Base-by-base conservation (phyloP, 2,113 vertebrate species). In the Paraplagusia blochii region DNA sequence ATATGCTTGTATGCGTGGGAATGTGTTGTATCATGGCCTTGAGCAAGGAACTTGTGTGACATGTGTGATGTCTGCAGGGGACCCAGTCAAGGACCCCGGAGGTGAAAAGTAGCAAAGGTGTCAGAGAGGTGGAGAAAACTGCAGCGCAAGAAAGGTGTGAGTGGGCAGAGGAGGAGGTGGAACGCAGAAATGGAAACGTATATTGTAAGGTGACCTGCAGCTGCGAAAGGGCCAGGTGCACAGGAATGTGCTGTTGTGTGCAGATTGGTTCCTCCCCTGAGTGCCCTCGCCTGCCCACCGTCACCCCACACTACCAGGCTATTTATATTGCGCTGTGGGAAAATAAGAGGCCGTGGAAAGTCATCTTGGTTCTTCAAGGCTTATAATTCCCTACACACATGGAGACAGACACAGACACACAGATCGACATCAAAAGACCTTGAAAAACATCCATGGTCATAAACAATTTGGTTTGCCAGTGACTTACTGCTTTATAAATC, bases 281-380 rank as follows among this genome's bases (percentile, higher is more conserved):
- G 72, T 48, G 48, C 70, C 80, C 80, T 73, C 58, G 77, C 66
- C 72, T 82, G 77, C 82, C 72, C 72, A 66, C 81, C 48, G 54
- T 84, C 79, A 78, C 80, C 83, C 74, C 79, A 81, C 82, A 81
- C 79, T 72, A 66, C 62, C 60, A 43, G 72, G 66, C 89, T 90
- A 91, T 90, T 90, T 90, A 90, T 91, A 91, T 62, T 77, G 42
- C 59, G 35, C 77, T 88, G 88, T 90, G 89, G 88, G 90, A 89
- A 90, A 90, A 85, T 67, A 69, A 66, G 34, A 14, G 57, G 69
- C 72, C 49, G 11, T 15, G 62, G 74, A 42, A 66, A 69, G 74
- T 76, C 77, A 77, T 72, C 57, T 60, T 56, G 63, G 40, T 75
- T 70, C 66, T 73, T 73, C 64, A 62, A 65, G 71, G 70, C 84